Evolutionary conservation across 2,797 vertebrate species (phyloP).

Genomic region (Chelidonichthys spinosus): DNA sequence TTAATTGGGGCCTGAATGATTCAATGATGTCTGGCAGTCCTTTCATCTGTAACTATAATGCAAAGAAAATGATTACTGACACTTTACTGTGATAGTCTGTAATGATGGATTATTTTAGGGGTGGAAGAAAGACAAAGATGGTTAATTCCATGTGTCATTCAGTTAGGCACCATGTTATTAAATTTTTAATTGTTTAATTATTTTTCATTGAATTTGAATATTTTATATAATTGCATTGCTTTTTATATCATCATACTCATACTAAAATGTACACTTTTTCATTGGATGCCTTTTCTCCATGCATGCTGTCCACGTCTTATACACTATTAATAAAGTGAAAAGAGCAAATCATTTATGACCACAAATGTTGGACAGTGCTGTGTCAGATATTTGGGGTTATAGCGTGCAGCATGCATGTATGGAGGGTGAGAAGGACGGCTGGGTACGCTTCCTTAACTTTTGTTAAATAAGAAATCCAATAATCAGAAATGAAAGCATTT

Average conservation of each 20-base stretch:
- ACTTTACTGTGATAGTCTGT: background rate
- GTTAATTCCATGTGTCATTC: background rate
- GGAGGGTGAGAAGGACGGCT: background rate
- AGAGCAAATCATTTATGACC: background rate
- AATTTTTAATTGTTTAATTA: rapidly evolving
- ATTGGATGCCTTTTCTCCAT: background rate
- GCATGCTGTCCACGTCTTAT: background rate
- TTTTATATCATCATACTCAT: background rate
- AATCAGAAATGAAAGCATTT: background rate
- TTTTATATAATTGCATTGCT: background rate
- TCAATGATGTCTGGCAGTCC: background rate
- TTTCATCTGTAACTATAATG: background rate
- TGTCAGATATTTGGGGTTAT: background rate
- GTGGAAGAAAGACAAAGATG: background rate
- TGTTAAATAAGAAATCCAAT: constrained; percentile 3
- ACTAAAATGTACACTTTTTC: background rate
- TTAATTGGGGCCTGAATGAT: background rate
- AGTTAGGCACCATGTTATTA: background rate
- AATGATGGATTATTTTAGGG: background rate
- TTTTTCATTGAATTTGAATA: background rate
- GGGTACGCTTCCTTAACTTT: background rate
- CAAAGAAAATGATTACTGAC: background rate
- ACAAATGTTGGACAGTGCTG: background rate
- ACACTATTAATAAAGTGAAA: background rate
- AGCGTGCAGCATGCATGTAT: background rate